Evolutionary conservation across 2,113 vertebrate genomes (phyloP).

Genomic region (Oryzias woworae): DNA sequence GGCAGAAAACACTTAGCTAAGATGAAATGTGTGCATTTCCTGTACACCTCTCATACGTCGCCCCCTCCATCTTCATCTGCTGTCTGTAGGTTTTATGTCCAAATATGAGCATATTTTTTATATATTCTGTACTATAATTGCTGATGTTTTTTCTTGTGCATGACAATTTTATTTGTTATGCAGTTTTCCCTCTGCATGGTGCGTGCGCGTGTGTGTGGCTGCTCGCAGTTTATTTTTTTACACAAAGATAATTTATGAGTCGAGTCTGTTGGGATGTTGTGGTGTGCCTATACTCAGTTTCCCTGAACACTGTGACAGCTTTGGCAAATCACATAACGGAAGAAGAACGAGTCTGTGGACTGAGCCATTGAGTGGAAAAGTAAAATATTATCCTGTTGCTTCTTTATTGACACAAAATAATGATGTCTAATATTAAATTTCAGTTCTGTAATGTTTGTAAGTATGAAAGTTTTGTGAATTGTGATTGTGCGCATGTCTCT

Average conservation of each 20-base stretch:
- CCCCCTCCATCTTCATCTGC: slow-evolving; percentile 18
- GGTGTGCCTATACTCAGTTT: slow-evolving; percentile 55
- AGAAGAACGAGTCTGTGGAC: slow-evolving; percentile 41
- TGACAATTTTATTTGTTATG: slow-evolving; percentile 58
- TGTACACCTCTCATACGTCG: slow-evolving; percentile 20
- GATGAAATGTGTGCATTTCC: not conserved
- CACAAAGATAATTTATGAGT: slow-evolving; percentile 51
- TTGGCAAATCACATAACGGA: slow-evolving; percentile 54
- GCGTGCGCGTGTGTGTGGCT: slow-evolving; percentile 28
- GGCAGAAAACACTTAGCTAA: no score
- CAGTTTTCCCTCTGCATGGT: slow-evolving; percentile 57
- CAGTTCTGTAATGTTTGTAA: slow-evolving; percentile 70
- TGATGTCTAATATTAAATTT: slow-evolving; percentile 66
- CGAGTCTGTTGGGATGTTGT: slow-evolving; percentile 49
- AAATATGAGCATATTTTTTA: slow-evolving; percentile 60
- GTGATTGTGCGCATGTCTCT: slow-evolving; percentile 75
- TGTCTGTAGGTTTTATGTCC: slow-evolving; percentile 36
- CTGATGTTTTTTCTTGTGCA: slow-evolving; percentile 70
- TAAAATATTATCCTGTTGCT: slow-evolving; percentile 42
- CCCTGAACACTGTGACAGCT: slow-evolving; percentile 73
- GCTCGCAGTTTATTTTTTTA: slow-evolving; percentile 57
- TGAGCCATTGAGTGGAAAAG: slow-evolving; percentile 46
- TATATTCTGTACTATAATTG: slow-evolving; percentile 69
- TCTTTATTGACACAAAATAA: slow-evolving; percentile 59
- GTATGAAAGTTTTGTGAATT: slow-evolving; percentile 76